Evolutionary conservation across 1,140 invertebrate genomes (phyloP).

Genomic region (Hylaeus anthracinus): DNA sequence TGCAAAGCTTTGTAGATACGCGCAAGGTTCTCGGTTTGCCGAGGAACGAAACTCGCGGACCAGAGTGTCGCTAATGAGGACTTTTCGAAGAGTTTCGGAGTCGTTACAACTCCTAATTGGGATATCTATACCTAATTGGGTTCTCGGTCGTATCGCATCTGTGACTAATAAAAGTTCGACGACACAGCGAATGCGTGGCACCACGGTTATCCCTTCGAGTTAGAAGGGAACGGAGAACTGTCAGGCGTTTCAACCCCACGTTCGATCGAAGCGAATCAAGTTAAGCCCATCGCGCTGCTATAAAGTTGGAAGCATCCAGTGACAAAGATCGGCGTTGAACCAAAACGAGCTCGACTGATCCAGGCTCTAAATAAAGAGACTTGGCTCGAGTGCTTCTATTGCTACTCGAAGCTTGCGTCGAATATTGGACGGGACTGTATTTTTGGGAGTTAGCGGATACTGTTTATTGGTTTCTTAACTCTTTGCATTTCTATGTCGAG

Average conservation of each 20-base stretch:
- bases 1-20: too few relatives aligned
- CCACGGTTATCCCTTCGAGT: neutral
- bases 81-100: conserved; percentile 14
- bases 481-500: too few relatives aligned
- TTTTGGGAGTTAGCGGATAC: too few relatives aligned
- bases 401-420: too few relatives aligned
- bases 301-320: neutral
- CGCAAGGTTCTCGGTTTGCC: neutral
- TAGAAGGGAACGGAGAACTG: neutral
- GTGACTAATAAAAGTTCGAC: conserved; percentile 1
- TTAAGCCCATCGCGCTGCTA: neutral
- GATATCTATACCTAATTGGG: conserved; percentile 21
- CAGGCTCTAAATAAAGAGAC: too few relatives aligned
- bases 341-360: too few relatives aligned
- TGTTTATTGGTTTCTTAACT: too few relatives aligned
- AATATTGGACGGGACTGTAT: too few relatives aligned
- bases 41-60: neutral
- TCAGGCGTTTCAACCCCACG: neutral
- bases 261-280: conserved; percentile 1
- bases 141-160: neutral
- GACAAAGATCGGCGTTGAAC: neutral
- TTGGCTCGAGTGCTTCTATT: too few relatives aligned
- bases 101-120: conserved; percentile 28
- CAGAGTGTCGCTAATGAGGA: conserved; percentile 28
- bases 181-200: neutral